Evolutionary conservation across 2,797 vertebrate species (phyloP), one percentile per base, ranked within the genome.

Genomic region (Poeciliopsis presidionis): DNA sequence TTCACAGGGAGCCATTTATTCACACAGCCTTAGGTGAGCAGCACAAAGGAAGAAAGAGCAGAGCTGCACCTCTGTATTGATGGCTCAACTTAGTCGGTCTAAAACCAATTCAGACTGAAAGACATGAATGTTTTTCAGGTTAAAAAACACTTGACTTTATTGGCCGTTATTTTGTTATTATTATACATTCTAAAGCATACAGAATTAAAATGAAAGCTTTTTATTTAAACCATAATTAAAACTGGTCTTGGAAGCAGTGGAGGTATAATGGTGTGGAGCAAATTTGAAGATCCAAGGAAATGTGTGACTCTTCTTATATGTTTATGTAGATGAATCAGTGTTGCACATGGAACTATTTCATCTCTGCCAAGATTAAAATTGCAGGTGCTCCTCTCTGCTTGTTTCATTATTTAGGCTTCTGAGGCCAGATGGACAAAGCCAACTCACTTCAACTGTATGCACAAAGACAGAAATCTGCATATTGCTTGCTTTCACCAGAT

Each of bases 1-100:
- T 59, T 89, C 81, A 88, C 78, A 85, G 72, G 59, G 70, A 90
- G 78, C 22, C 63, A 72, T 86, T 49, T 49, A 74, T 77, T 74
- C 78, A 82, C 65, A 45, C 75, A 65, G 77, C 75, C 67, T 43
- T 59, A 72, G 49, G 30, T 74, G 82, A 73, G 83, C 28, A 63
- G 74, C 14, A 43, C 39, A 22, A 39, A 73, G 71, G 74, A 70
- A 82, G 53, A 30, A 51, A 57, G 63, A 67, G 61, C 33, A 13
- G 5, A n/a, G 75, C 14, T 51, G 59, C 43, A 41, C 59, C 30
- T 77, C 28, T 36, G 46, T 39, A 72, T 71, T 49, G 33, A 77
- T 53, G 25, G 81, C 78, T 84, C 36, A 69, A 51, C 65, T 46
- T 81, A 73, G 65, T 22, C 3, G 22, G 18, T 6, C 75, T 45